These are phyloP conservation scores for Drosophila jambulina DNA, from an alignment of 1,140 invertebrate species.

Conservation along the genomic window DNA sequence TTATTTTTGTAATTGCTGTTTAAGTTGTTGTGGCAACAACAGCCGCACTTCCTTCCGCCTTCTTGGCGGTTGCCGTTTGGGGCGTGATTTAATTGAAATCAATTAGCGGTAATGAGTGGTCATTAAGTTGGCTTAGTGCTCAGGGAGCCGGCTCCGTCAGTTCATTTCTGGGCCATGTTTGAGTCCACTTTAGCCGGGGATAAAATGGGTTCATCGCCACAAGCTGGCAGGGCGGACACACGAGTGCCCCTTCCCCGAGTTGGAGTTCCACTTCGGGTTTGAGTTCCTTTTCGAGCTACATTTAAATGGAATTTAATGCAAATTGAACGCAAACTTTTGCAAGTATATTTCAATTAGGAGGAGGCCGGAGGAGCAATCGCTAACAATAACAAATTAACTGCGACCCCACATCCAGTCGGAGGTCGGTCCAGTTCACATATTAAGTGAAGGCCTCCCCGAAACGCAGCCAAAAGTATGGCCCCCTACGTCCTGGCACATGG, in stretches of 20 bases:
- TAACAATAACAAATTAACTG: slow-evolving; percentile 80
- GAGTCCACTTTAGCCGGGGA: slow-evolving; percentile 1
- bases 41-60: slow-evolving; percentile 59
- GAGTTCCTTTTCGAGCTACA: slow-evolving; percentile 7
- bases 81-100: slow-evolving; percentile 85
- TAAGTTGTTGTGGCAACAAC: slow-evolving; percentile 79
- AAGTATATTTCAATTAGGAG: slow-evolving; percentile 76
- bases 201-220: slow-evolving; percentile 11
- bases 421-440: slow-evolving; percentile 52
- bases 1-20: slow-evolving; percentile 83
- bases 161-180: slow-evolving; percentile 26
- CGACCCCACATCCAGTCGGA: neutral
- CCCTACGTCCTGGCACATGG: slow-evolving; percentile 48
- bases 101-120: slow-evolving; percentile 85
- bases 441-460: slow-evolving; percentile 66
- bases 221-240: slow-evolving; percentile 2
- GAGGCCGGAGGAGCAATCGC: slow-evolving; percentile 22
- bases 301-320: slow-evolving; percentile 61
- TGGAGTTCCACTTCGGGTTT: neutral
- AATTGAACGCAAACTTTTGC: slow-evolving; percentile 69
- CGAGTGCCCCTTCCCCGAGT: neutral
- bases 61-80: slow-evolving; percentile 50
- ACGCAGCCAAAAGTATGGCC: slow-evolving; percentile 20
- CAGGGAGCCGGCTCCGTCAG: slow-evolving; percentile 4
- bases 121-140: slow-evolving; percentile 76